phyloP scores from a whole-genome alignment of 2,113 vertebrate genomes.

The Rattus norvegicus region GRCr8 NC_086023.1:106597501-106598000 shows the following conservation, averaged over 20 bases:
- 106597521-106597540: conserved; percentile 24
- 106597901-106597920: not conserved
- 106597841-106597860: not conserved
- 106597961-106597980: conserved; percentile 13
- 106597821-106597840: not conserved
- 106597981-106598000: not conserved
- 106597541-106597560: conserved; percentile 25
- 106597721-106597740: conserved; percentile 26
- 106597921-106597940: not conserved
- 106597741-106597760: conserved; percentile 38
- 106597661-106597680: conserved; percentile 43
- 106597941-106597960: not conserved
- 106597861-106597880: not conserved
- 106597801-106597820: not conserved
- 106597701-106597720: conserved; percentile 70
- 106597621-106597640: no score
- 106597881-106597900: not conserved
- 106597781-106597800: conserved; percentile 22
- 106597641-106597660: not conserved
- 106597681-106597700: conserved; percentile 54
- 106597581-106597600: not conserved
- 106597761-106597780: conserved; percentile 53
- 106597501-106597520: conserved; percentile 37
- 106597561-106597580: not conserved
- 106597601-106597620: not conserved